phyloP scores from a whole-genome alignment of 2,113 vertebrate species.

The Xiphophorus couchianus region DNA sequence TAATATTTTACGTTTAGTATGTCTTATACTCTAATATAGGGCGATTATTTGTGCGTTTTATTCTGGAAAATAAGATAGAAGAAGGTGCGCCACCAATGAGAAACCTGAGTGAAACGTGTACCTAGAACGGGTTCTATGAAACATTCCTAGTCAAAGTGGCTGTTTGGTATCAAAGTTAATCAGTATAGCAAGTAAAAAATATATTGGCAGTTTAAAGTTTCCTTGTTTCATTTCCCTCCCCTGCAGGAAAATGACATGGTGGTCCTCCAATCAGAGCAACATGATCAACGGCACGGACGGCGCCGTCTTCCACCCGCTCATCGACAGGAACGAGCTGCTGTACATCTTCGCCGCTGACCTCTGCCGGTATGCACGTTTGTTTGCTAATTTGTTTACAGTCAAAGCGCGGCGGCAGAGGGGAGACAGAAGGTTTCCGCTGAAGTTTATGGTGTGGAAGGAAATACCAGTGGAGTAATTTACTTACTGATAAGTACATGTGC shows the following conservation, averaged over 20 bases:
- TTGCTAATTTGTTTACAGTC: constrained; percentile 40
- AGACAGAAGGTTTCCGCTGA: not conserved
- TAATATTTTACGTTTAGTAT: too few species aligned
- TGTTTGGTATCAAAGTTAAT: too few species aligned
- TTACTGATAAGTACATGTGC: constrained; percentile 14
- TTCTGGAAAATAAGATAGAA: not conserved
- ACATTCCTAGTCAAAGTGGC: not conserved
- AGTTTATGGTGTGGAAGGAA: constrained; percentile 12
- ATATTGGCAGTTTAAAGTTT: not conserved
- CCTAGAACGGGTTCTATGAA: not conserved
- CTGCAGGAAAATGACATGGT: constrained; percentile 86
- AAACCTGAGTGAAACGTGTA: not conserved
- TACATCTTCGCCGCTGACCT: constrained; percentile 95
- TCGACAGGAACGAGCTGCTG: constrained; percentile 88
- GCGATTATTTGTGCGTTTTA: not conserved
- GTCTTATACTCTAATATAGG: not conserved
- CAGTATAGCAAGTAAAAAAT: too few species aligned
- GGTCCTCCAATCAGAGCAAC: constrained; percentile 91
- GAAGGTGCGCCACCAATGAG: not conserved
- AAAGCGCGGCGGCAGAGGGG: not conserved
- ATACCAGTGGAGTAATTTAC: constrained; percentile 1
- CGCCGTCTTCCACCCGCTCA: constrained; percentile 90
- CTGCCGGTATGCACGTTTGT: constrained; percentile 84
- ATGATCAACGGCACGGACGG: constrained; percentile 99
- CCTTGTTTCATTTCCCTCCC: not conserved